Base-by-base conservation (phyloP, 2,113 vertebrate species). In the Phrynosoma blainvillii region DNA sequence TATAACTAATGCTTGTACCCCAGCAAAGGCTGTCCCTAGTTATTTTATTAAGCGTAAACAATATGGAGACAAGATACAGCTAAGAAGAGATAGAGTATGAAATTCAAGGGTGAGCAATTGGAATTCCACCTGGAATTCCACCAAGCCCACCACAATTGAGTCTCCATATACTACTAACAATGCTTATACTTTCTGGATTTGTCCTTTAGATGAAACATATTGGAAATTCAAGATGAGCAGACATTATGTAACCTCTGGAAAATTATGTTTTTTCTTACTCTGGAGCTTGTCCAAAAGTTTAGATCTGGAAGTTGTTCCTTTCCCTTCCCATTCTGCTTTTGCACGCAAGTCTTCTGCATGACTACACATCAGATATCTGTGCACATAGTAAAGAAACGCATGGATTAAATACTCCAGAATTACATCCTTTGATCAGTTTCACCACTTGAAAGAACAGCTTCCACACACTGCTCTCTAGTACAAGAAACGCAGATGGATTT, bases 251-350 rank as follows among this genome's bases (percentile, higher is more conserved):
- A 90, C 86, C 59, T 80, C 74, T 89, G 32, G 91, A 92, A 27
- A 90, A 87, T 75, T 84, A 76, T 71, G 86, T 73, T 87, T 80
- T 62, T 88, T 96, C 98, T 98, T 96, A 99, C 99, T 99, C 95
- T 99, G 99, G 86, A 99, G 98, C 92, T 99, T 99, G 96, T 99
- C 99, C 95, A 99, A 93, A 62, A 99, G 97, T 94, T 98, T 99
- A 87, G 98, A 98, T 84, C 99, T 97, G 73, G 99, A 99, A 68
- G 96, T 96, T 10, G 96, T 96, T 90, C 98, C 99, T 96, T 99
- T 99, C 84, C 99, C 99, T 96, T 99, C 99, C 99, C 99, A 99
- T 89, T 99, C 98, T 71, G 99, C 98, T 96, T 99, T 99, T 93
- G 97, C 98, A 88, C 98, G 97, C 83, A 99, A 97, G 94, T 99